Percentiles rank a stretch among this genome's conserved stretches.
Conservation (phyloP, 2,888 invertebrate species). For the Lissonota sp. region DNA sequence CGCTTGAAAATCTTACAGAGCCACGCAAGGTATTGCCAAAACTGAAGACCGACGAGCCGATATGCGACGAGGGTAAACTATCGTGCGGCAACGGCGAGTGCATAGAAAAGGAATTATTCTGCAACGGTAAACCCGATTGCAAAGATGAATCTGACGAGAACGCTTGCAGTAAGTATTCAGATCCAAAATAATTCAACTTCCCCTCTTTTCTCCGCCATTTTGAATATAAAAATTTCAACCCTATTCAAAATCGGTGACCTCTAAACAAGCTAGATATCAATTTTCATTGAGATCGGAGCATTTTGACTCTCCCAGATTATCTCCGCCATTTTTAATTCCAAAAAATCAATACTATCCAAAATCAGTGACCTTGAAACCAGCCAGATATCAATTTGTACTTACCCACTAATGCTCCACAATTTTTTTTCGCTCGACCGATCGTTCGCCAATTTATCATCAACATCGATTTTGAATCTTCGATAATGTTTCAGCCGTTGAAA, state of each 20-base stretch:
- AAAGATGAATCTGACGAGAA: slow-evolving; percentile 98
- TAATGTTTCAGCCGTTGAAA: slow-evolving; percentile 90
- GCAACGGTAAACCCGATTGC: slow-evolving; percentile 96
- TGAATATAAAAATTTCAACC: too few relatives aligned
- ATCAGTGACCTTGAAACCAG: too few relatives aligned
- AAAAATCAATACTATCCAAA: too few relatives aligned
- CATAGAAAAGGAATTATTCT: slow-evolving; percentile 95
- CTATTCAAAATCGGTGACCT: too few relatives aligned
- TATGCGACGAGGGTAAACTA: slow-evolving; percentile 95
- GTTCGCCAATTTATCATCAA: neutral
- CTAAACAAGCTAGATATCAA: too few relatives aligned
- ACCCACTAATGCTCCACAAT: too few relatives aligned
- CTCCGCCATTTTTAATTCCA: too few relatives aligned
- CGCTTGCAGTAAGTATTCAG: slow-evolving; percentile 92
- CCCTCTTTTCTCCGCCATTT: too few relatives aligned
- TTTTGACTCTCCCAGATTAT: too few relatives aligned
- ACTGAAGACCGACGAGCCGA: slow-evolving; percentile 96
- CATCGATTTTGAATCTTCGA: neutral
- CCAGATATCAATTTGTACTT: too few relatives aligned
- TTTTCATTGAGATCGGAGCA: too few relatives aligned
- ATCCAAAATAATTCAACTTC: too few relatives aligned
- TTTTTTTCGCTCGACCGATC: neutral
- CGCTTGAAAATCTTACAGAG: slow-evolving; percentile 87
- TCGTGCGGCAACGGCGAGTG: slow-evolving; percentile 97
- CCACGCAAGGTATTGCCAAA: slow-evolving; percentile 95